Percentiles rank a stretch among this genome's conserved stretches.
phyloP scores from a whole-genome alignment of 64 coral and sea anemone species.

The Montipora cactus region DNA sequence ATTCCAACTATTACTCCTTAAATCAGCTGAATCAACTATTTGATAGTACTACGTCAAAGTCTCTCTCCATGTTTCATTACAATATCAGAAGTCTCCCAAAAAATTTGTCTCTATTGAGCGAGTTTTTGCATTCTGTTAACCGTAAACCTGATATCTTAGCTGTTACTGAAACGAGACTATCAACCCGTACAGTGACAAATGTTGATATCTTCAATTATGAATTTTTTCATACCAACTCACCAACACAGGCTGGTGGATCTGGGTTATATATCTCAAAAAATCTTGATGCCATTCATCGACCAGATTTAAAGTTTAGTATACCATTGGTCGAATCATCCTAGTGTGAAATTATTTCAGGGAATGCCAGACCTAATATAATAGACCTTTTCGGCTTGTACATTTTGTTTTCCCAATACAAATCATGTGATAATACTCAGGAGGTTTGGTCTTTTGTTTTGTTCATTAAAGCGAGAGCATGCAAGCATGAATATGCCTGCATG shows the following conservation, averaged over 20 bases:
- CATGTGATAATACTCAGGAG: no score
- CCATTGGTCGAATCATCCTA: no score
- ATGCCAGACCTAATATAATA: no score
- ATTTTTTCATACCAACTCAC: not conserved
- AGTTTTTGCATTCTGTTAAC: conserved; percentile 9
- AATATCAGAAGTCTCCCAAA: conserved; percentile 27
- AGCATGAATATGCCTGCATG: no score
- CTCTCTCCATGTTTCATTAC: conserved; percentile 7
- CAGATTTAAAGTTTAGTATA: no score
- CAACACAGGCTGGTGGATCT: not conserved
- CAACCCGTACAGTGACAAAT: not conserved
- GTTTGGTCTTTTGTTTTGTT: no score
- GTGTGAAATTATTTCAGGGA: no score
- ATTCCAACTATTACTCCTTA: not conserved
- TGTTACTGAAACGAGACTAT: conserved; percentile 18
- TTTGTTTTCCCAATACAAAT: no score
- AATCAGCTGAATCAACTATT: conserved; percentile 5
- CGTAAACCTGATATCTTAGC: conserved; percentile 2
- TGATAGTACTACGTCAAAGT: not conserved
- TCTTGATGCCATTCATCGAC: no score
- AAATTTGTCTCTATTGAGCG: not conserved
- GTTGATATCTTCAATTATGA: no score
- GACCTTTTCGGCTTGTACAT: no score
- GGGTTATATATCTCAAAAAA: not conserved
- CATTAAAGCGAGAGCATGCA: no score